Percentiles rank a stretch among this genome's conserved stretches.
These are phyloP conservation scores for Drosophila pseudotakahashii DNA, from an alignment of 2,888 invertebrate species.

Conservation along the genomic window DNA sequence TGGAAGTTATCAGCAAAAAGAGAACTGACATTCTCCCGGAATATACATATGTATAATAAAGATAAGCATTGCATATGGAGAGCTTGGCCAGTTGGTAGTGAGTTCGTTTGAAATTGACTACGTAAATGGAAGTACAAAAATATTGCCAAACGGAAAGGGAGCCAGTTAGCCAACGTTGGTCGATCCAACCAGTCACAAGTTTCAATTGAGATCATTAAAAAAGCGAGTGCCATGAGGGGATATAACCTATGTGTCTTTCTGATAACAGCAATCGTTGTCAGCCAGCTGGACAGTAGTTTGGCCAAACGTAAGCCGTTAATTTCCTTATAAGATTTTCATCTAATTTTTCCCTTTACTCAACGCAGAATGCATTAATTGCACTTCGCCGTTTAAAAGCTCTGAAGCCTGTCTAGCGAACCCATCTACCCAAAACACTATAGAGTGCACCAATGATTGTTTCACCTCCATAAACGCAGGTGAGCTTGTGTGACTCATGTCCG, in stretches of 20 bases:
- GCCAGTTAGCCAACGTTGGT: constrained; percentile 45
- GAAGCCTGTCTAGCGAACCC: constrained; percentile 2
- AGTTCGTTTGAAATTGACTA: constrained; percentile 35
- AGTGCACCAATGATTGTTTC: constrained; percentile 35
- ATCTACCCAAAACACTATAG: neutral
- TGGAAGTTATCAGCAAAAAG: constrained; percentile 42
- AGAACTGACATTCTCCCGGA: constrained; percentile 15
- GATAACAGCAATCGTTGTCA: constrained; percentile 24
- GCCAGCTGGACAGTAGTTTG: constrained; percentile 20
- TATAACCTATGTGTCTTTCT: neutral
- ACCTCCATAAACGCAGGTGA: constrained; percentile 34
- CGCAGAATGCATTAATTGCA: constrained; percentile 22
- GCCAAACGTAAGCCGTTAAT: constrained; percentile 6
- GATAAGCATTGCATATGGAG: constrained; percentile 39
- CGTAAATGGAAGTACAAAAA: constrained; percentile 14
- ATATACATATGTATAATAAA: constrained; percentile 11
- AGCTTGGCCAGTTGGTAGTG: neutral
- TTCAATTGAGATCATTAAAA: neutral
- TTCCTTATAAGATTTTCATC: neutral
- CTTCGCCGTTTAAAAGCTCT: neutral
- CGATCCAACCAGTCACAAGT: constrained; percentile 13
- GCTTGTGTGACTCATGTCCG: constrained; percentile 29
- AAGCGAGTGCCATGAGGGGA: neutral
- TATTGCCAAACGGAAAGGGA: constrained; percentile 1
- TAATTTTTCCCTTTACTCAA: neutral